Base-by-base conservation (phyloP, 1,140 invertebrate genomes). In the Lordiphosa stackelbergi region DNA sequence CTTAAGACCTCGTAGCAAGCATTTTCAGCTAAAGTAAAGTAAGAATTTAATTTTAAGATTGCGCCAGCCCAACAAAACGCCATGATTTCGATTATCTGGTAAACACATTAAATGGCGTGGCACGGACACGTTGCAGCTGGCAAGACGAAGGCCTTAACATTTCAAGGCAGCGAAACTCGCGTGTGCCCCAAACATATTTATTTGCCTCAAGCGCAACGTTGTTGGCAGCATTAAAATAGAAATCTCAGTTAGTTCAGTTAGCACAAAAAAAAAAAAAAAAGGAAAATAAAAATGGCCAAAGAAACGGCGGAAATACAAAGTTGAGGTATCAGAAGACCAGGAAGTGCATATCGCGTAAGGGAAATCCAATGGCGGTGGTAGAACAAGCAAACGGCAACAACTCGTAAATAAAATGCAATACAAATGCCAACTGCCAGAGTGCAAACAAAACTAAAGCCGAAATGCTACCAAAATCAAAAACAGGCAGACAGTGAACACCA, bases 51-150 rank as follows among this genome's bases (percentile, higher is more conserved):
- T 24, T 5, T 38, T n/a, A n/a, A n/a, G n/a, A n/a, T n/a, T n/a
- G 12, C n/a, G 7, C 22, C 79, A 70, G 70, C 38, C 54, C 45
- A 19, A 19, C 13, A 70, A 66, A 75, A 41, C 58, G 61, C 64
- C 58, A 57, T 65, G 75, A 73, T 68, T 71, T 79, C 75, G 75
- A 79, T 79, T 81, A 79, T 79, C 74, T 81, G 51, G 75, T 79
- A 81, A 79, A 79, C 75, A 81, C 75, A 79, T 79, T 79, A 81
- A 81, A 79, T 81, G 63, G 71, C 64, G 75, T 74, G 75, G 66
- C 75, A 79, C 28, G 28, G 74, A 74, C 75, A 70, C 43, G 31
- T 5, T 16, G 34, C 35, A 49, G 31, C 36, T 34, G 31, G 5
- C 5, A 48, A 16, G 47, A 46, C 10, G 16, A 38, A 43, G 36